Evolutionary conservation across 2,888 invertebrate genomes (phyloP), one percentile per base, ranked within the genome.

Genomic region (Acleris literana): DNA sequence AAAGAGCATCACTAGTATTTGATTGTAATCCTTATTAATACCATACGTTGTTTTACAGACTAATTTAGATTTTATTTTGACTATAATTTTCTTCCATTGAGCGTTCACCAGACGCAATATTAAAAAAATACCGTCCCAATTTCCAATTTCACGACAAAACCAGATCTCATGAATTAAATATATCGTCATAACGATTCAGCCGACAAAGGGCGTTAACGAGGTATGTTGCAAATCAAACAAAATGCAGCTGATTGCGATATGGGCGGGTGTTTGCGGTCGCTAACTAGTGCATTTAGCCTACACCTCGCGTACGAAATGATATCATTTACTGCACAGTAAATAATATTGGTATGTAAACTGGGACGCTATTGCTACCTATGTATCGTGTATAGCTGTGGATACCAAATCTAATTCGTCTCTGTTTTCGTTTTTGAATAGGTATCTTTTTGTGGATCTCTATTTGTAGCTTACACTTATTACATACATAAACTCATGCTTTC

Each of bases 191-290:
- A 17, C 58, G 48, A 29, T 60, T 54, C 59, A 49, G 64, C 44
- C 44, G 44, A 65, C 65, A 66, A 66, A 57, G 39, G 22, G 6
- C 18, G 48, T 39, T 66, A 62, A 66, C 62, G 66, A 66, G 62
- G 57, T 62, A 20, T 25, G 46, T 56, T 61, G 52, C 66, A 66
- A 62, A 66, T 66, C 66, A 66, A 66, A 66, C 62, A 66, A 66
- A 66, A 66, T 66, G 57, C 46, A n/a, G n/a, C 62, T 66, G 66
- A 66, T 66, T 66, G 66, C 53, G 57, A 66, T 57, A 66, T 66
- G 66, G 52, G 44, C 56, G 52, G 39, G 33, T 66, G 62, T 66
- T 64, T 62, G 66, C 53, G 66, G 62, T 57, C 52, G n/a, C 61
- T 66, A 66, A 66, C 66, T 66, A 66, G 60, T 55, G 29, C 56